These are phyloP conservation scores for Dione vanillae DNA, from an alignment of 2,888 invertebrate genomes.

Conservation along the genomic window DNA sequence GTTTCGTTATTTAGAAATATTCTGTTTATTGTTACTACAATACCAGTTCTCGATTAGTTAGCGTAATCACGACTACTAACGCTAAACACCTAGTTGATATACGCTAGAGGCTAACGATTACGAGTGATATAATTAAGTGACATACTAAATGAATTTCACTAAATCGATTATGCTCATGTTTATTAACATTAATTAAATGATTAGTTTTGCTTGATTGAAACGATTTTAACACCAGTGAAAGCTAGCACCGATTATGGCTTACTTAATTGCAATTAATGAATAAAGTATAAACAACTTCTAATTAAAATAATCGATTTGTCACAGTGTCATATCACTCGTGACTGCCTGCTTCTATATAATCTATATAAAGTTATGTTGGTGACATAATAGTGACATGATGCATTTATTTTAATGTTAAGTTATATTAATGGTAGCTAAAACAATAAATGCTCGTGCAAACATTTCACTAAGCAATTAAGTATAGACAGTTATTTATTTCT, in stretches of 20 bases:
- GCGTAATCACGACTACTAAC: slow-evolving; percentile 78
- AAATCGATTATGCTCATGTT: slow-evolving; percentile 9
- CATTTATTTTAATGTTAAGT: slow-evolving; percentile 84
- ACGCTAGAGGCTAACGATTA: slow-evolving; percentile 22
- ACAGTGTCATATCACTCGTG: not conserved
- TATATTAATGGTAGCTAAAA: slow-evolving; percentile 82
- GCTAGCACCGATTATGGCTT: not conserved
- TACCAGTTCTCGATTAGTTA: slow-evolving; percentile 73
- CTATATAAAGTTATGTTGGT: slow-evolving; percentile 69
- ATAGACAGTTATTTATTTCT: slow-evolving; percentile 79
- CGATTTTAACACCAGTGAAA: slow-evolving; percentile 13
- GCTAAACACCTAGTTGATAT: slow-evolving; percentile 68
- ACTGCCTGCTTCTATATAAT: slow-evolving; percentile 23
- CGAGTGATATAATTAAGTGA: slow-evolving; percentile 21
- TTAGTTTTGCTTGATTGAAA: slow-evolving; percentile 9
- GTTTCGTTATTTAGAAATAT: slow-evolving; percentile 68
- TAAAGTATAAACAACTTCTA: not conserved
- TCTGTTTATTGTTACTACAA: slow-evolving; percentile 65
- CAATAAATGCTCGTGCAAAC: slow-evolving; percentile 79
- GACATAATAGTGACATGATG: slow-evolving; percentile 83
- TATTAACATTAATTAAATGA: slow-evolving; percentile 12
- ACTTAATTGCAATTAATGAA: not conserved
- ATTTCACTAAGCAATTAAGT: slow-evolving; percentile 75
- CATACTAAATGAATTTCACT: slow-evolving; percentile 57
- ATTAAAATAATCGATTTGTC: slow-evolving; percentile 1